These are phyloP conservation scores for Andrena trimmerana DNA, from an alignment of 2,888 invertebrate species.

Conservation along the genomic window DNA sequence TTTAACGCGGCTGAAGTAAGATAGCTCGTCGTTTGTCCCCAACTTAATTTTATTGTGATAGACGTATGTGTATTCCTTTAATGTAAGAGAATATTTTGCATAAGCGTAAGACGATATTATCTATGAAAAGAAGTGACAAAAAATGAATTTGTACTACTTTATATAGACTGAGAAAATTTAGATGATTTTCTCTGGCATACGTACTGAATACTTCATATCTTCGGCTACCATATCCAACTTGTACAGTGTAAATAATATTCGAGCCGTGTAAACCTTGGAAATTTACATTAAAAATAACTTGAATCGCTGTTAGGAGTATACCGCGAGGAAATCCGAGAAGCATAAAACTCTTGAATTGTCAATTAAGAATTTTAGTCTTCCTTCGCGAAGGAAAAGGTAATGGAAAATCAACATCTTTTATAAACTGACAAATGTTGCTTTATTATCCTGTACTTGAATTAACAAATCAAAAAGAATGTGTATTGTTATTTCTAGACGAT, in stretches of 20 bases:
- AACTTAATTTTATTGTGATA: slow-evolving; percentile 60
- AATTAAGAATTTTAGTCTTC: slow-evolving; percentile 4
- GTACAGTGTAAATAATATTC: slow-evolving; percentile 36
- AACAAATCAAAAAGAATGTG: slow-evolving; percentile 44
- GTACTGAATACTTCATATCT: slow-evolving; percentile 32
- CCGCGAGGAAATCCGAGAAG: neutral
- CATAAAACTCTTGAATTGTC: neutral
- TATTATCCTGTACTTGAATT: slow-evolving; percentile 48
- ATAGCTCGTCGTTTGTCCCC: slow-evolving; percentile 41
- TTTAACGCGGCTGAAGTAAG: slow-evolving; percentile 36
- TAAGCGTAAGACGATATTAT: slow-evolving; percentile 25
- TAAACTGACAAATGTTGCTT: slow-evolving; percentile 44
- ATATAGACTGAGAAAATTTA: slow-evolving; percentile 25
- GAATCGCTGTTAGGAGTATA: neutral
- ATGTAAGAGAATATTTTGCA: slow-evolving; percentile 54
- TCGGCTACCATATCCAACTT: slow-evolving; percentile 23
- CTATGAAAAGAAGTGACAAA: slow-evolving; percentile 13
- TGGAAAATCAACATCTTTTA: slow-evolving; percentile 12
- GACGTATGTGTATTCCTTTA: slow-evolving; percentile 46
- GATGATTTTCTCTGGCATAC: slow-evolving; percentile 28
- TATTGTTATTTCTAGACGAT: slow-evolving; percentile 25
- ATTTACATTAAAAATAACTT: slow-evolving; percentile 4
- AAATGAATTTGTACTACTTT: slow-evolving; percentile 53
- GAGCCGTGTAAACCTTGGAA: slow-evolving; percentile 3
- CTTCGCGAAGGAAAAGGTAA: neutral